phyloP scores from a whole-genome alignment of 1,140 invertebrate species.

The Drosophila rufa region DNA sequence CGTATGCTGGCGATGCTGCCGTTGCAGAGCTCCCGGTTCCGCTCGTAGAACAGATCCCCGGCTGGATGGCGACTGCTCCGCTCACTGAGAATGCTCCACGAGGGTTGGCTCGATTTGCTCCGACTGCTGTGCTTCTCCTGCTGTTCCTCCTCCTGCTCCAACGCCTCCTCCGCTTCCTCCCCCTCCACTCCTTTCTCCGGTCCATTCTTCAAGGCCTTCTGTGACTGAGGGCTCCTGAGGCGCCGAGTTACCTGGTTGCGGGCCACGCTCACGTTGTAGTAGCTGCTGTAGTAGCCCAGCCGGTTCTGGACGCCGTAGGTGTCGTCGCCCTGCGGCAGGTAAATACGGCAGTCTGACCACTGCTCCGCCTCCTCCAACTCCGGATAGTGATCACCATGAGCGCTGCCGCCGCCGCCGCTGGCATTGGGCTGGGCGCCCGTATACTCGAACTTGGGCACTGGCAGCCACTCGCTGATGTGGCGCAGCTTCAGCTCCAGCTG shows the following conservation, averaged over 20 bases:
- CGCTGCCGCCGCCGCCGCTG: neutral
- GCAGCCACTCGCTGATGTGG: slow-evolving; percentile 73
- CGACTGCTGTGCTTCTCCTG: neutral
- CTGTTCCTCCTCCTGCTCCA: neutral
- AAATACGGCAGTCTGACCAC: slow-evolving; percentile 57
- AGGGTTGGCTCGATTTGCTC: slow-evolving; percentile 3
- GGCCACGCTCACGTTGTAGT: slow-evolving; percentile 27
- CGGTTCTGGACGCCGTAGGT: slow-evolving; percentile 14
- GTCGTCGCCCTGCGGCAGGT: slow-evolving; percentile 50
- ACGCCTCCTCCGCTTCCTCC: neutral
- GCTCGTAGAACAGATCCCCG: slow-evolving; percentile 34
- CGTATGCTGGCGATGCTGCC: slow-evolving; percentile 50
- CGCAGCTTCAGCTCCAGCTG: slow-evolving; percentile 81
- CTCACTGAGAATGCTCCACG: slow-evolving; percentile 11
- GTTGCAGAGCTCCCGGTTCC: slow-evolving; percentile 58
- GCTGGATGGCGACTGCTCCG: neutral
- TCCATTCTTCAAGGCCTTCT: neutral
- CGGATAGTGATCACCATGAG: neutral
- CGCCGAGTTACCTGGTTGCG: neutral
- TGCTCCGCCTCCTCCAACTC: slow-evolving; percentile 4
- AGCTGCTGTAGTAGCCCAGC: slow-evolving; percentile 49
- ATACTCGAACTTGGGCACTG: slow-evolving; percentile 74
- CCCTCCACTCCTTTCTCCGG: too few relatives aligned
- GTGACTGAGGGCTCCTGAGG: neutral
- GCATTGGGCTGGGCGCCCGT: slow-evolving; percentile 16